Evolutionary conservation across 2,113 vertebrate genomes (phyloP), one percentile per base, ranked within the genome.

Genomic region (Electrona antarctica): DNA sequence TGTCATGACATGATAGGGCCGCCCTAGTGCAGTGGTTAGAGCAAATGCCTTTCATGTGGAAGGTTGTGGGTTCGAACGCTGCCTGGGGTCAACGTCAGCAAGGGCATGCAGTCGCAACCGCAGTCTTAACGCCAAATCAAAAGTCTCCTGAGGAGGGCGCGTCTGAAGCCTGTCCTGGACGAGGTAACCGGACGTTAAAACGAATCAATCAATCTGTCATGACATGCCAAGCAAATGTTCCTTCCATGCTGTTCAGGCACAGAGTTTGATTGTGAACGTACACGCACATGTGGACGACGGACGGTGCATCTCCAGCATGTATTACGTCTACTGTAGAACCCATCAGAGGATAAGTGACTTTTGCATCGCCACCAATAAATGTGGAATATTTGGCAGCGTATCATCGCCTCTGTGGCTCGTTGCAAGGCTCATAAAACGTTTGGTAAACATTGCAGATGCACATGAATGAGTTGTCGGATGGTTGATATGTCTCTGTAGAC

Each of bases 181-280:
- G 2, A 21, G 21, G 21, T 21, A 21, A 1, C 21, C 21, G 21
- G 21, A 21, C 21, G 21, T 21, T 21, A 21, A 21, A 21, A 21
- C 21, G 2, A 21, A 21, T 21, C 21, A 21, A 21, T 21, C 21
- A 21, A 21, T 21, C 21, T 2, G 3, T 41, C 33, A 6, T 41
- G 60, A 85, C 72, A 51, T 49, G 56, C 50, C 77, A 80, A 86
- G 81, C 77, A 78, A 73, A 70, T 73, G 48, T 41, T 4, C 33
- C 33, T 78, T 81, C 55, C 73, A 63, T 41, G 45, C 29, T 8
- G 72, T 64, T 60, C 52, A 69, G 60, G 59, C 69, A 60, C 41
- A 70, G 60, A 73, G 9, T 52, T 21, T 7, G n/a, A 65, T 14
- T 57, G 66, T 55, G 77, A 52, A 65, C 70, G 69, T 41, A 48